A percentile compares a stretch with the other conserved stretches of the same genome.
Conservation (phyloP, 2,797 vertebrate genomes). For the Characodon lateralis region DNA sequence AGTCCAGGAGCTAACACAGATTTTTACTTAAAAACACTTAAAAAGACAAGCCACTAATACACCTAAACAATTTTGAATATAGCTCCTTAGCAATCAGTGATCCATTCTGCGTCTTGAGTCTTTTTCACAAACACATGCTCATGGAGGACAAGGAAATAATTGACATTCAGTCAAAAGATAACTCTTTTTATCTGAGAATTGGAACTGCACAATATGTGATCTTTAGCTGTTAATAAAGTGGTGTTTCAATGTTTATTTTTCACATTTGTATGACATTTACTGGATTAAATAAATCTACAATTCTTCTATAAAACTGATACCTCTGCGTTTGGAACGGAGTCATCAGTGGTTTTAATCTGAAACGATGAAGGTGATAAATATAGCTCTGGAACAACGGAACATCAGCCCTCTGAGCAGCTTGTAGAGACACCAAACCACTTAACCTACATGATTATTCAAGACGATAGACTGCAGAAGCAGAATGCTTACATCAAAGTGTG, state of each 20-base stretch:
- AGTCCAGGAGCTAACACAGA: no score
- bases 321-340: neutral
- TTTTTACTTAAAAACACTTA: neutral
- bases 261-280: neutral
- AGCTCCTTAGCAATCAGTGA: no score
- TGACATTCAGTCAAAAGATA: neutral
- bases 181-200: neutral
- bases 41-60: neutral
- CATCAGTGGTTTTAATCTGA: neutral
- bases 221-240: neutral
- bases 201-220: neutral
- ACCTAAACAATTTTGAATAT: neutral
- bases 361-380: neutral
- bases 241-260: neutral
- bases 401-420: neutral
- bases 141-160: neutral
- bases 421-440: slow-evolving; percentile 23
- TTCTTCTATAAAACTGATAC: neutral
- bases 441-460: slow-evolving; percentile 24
- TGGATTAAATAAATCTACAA: neutral
- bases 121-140: neutral
- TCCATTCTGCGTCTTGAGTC: neutral
- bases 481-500: slow-evolving; percentile 37
- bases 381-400: neutral
- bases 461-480: slow-evolving; percentile 12